Evolutionary conservation across 1,140 invertebrate genomes (phyloP).

Genomic region (Gyrodactylus bullatarudis): DNA sequence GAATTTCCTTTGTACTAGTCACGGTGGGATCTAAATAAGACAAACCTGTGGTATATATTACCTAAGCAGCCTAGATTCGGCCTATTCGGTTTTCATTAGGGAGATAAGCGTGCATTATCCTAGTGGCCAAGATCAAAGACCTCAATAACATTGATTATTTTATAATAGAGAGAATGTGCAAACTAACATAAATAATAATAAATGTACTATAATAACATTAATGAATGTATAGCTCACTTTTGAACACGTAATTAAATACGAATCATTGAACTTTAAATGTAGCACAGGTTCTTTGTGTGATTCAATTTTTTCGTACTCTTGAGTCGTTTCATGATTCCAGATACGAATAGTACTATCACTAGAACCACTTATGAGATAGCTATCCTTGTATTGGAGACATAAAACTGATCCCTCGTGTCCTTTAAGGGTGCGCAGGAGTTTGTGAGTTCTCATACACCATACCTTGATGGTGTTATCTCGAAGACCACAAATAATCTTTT

Average conservation of each 20-base stretch:
- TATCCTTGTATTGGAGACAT: slow-evolving; percentile 5
- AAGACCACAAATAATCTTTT: slow-evolving; percentile 6
- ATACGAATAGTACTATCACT: slow-evolving; percentile 5
- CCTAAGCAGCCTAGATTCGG: too few relatives aligned
- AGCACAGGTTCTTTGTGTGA: not conserved
- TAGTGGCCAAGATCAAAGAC: too few relatives aligned
- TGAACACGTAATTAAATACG: not conserved
- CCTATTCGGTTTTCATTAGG: too few relatives aligned
- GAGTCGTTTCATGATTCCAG: slow-evolving; percentile 2
- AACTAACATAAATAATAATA: too few relatives aligned
- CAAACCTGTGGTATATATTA: too few relatives aligned
- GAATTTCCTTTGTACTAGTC: too few relatives aligned
- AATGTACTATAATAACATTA: too few relatives aligned
- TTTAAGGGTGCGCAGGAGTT: not conserved
- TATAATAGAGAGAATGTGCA: too few relatives aligned
- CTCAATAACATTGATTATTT: too few relatives aligned
- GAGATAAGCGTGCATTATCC: too few relatives aligned
- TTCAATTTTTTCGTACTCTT: not conserved
- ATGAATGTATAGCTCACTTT: not conserved
- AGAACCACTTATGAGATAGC: slow-evolving; percentile 4
- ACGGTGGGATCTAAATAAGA: too few relatives aligned
- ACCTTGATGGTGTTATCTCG: slow-evolving; percentile 7
- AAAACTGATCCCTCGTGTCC: slow-evolving; percentile 5
- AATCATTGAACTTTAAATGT: not conserved
- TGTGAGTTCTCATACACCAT: not conserved